phyloP scores from a whole-genome alignment of 2,888 invertebrate species.

The Zeuzera pyrina region DNA sequence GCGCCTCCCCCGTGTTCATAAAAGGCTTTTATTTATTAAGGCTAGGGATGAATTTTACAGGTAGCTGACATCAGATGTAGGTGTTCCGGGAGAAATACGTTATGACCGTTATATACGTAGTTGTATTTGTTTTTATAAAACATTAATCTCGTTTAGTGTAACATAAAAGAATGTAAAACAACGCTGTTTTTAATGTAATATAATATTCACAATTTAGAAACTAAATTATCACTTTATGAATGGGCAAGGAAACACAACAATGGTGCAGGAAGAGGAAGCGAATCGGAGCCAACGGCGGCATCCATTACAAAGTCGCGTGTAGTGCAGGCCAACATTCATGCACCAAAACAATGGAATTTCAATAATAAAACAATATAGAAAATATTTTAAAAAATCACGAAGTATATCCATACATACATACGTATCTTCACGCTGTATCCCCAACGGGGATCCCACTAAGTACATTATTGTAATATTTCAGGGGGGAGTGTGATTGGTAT shows the following conservation, averaged over 20 bases:
- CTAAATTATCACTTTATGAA: no score
- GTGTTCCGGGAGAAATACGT: constrained; percentile 30
- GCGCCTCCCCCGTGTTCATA: constrained; percentile 39
- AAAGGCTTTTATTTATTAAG: constrained; percentile 41
- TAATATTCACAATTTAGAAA: no score
- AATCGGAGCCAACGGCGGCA: constrained; percentile 29
- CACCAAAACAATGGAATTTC: no score
- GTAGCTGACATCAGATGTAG: constrained; percentile 22
- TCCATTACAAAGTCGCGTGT: constrained; percentile 22
- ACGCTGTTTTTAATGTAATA: constrained; percentile 8
- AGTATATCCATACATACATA: no score
- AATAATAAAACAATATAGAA: no score
- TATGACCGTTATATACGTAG: constrained; percentile 36
- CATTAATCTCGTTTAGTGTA: constrained; percentile 9
- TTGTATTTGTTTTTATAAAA: constrained; percentile 3
- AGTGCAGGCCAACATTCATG: no score
- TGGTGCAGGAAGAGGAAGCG: constrained; percentile 37
- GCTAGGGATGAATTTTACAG: constrained; percentile 55
- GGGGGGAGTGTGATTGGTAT: no score
- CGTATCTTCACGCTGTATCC: no score
- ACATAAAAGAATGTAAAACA: constrained; percentile 11
- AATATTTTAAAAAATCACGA: no score
- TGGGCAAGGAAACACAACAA: constrained; percentile 39
- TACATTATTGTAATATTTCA: no score
- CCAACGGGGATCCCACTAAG: no score